phyloP scores from a whole-genome alignment of 2,888 invertebrate genomes.

The Julus scanicus region DNA sequence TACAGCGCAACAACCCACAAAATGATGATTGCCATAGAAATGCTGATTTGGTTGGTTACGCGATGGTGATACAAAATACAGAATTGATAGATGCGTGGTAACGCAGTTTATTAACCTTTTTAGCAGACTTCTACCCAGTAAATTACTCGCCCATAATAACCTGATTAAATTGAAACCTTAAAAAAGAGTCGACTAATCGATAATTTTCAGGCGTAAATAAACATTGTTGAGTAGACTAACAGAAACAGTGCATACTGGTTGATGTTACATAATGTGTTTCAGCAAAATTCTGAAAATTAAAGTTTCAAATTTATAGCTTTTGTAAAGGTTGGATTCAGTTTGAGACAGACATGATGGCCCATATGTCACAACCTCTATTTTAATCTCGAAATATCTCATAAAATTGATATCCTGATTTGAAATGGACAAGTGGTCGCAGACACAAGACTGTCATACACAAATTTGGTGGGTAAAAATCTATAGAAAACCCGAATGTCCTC shows the following conservation, averaged over 20 bases:
- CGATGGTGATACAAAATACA: background rate
- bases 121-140: background rate
- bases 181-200: background rate
- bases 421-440: too few relatives aligned
- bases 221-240: background rate
- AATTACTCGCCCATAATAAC: background rate
- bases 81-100: background rate
- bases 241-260: background rate
- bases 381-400: too few relatives aligned
- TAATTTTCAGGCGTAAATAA: background rate
- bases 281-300: too few relatives aligned
- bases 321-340: too few relatives aligned
- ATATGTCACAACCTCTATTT: too few relatives aligned
- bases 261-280: too few relatives aligned
- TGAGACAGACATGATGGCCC: too few relatives aligned
- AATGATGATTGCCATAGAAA: constrained; percentile 2
- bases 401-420: too few relatives aligned
- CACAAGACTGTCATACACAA: too few relatives aligned
- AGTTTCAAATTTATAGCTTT: too few relatives aligned
- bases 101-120: constrained; percentile 22
- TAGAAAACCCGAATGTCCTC: too few relatives aligned
- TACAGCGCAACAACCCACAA: background rate
- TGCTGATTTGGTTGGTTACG: background rate
- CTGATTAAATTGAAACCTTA: constrained; percentile 10
- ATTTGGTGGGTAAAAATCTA: too few relatives aligned